Conservation (phyloP, 2,888 invertebrate species). For the Argyresthia albistria region DNA sequence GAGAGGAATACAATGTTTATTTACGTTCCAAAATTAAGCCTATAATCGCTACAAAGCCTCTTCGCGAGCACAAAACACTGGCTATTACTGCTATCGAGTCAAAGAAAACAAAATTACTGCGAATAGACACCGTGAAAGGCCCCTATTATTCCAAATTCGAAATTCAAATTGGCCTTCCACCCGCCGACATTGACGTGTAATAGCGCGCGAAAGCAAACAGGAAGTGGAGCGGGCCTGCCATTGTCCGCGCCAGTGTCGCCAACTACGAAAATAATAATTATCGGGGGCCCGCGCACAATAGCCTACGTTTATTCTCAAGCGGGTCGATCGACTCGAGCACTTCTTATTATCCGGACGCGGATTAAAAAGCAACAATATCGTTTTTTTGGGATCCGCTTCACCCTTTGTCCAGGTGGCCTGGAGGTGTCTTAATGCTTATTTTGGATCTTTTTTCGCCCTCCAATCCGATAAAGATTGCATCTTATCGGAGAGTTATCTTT, state of each 20-base stretch:
- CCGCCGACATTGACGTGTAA: conserved; percentile 65
- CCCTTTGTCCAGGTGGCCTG: conserved; percentile 46
- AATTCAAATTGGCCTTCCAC: conserved; percentile 67
- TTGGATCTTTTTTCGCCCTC: conserved; percentile 34
- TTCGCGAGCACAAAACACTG: conserved; percentile 7
- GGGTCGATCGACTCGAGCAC: conserved; percentile 66
- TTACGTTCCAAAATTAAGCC: too few species aligned
- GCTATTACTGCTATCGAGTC: conserved; percentile 15
- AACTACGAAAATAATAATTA: conserved; percentile 72
- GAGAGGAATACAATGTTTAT: too few species aligned
- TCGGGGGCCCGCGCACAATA: conserved; percentile 60
- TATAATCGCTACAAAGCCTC: too few species aligned
- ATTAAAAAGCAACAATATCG: conserved; percentile 54
- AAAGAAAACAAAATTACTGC: conserved; percentile 47
- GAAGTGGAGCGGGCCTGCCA: conserved; percentile 54
- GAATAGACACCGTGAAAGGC: conserved; percentile 42
- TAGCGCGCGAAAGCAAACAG: conserved; percentile 71
- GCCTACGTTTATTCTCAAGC: conserved; percentile 47
- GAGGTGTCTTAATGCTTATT: conserved; percentile 60
- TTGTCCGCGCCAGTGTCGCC: conserved; percentile 66
- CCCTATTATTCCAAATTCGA: conserved; percentile 52
- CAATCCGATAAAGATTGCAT: conserved; percentile 47
- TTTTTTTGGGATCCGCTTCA: conserved; percentile 33
- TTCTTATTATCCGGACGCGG: conserved; percentile 61
- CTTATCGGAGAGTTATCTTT: conserved; percentile 4